Evolutionary conservation across 2,113 vertebrate genomes (phyloP).

Genomic region (Platichthys stellatus): DNA sequence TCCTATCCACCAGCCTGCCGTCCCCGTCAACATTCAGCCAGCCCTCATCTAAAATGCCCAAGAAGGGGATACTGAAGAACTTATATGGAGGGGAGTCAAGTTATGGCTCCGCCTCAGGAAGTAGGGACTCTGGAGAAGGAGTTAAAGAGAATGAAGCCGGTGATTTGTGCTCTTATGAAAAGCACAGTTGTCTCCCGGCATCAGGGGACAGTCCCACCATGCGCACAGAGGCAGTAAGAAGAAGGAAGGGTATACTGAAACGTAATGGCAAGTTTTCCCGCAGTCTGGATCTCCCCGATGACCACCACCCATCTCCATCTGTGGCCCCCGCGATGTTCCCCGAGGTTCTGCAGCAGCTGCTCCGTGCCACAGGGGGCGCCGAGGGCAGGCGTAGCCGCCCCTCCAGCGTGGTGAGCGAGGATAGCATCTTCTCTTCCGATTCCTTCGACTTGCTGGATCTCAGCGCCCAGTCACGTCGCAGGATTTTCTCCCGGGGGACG

Average conservation of each 20-base stretch:
- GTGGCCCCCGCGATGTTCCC: conserved; percentile 56
- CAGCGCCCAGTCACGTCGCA: conserved; percentile 64
- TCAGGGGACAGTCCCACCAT: conserved; percentile 54
- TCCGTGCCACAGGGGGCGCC: conserved; percentile 41
- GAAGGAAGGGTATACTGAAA: conserved; percentile 84
- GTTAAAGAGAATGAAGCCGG: conserved; percentile 20
- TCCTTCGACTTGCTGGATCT: conserved; percentile 83
- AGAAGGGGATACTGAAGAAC: conserved; percentile 86
- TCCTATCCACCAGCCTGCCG: conserved; percentile 36
- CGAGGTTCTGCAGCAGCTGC: conserved; percentile 71
- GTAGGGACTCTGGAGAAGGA: conserved; percentile 38
- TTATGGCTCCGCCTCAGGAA: conserved; percentile 68
- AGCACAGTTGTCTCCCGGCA: conserved; percentile 20
- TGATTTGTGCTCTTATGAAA: conserved; percentile 31
- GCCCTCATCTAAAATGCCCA: conserved; percentile 80
- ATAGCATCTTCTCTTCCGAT: conserved; percentile 82
- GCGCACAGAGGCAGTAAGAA: conserved; percentile 68
- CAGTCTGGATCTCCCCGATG: conserved; percentile 78
- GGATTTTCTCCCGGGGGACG: conserved; percentile 60
- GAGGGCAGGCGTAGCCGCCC: conserved; percentile 70
- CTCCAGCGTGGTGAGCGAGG: conserved; percentile 82
- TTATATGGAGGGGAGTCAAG: conserved; percentile 68
- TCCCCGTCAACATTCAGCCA: conserved; percentile 65
- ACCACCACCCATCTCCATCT: conserved; percentile 22
- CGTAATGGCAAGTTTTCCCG: conserved; percentile 82